These are phyloP conservation scores for Eupsilia transversa DNA, from an alignment of 2,888 invertebrate genomes.

Conservation along the genomic window DNA sequence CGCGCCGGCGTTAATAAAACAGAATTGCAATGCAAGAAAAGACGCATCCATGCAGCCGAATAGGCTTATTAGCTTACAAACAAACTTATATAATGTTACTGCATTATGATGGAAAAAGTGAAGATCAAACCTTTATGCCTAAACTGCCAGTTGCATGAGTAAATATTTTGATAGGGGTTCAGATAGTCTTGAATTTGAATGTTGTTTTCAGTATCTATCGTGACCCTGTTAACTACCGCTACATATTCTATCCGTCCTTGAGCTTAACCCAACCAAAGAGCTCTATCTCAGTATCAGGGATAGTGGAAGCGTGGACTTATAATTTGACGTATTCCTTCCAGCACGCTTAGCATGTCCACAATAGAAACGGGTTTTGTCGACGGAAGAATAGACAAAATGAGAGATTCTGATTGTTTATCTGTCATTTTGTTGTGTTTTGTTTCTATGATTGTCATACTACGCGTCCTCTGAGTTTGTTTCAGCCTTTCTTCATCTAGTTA, in stretches of 20 bases:
- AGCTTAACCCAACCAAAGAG: background rate
- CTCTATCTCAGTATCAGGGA: background rate
- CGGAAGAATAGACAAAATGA: too few species aligned
- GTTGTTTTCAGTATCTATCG: background rate
- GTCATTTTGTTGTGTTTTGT: too few species aligned
- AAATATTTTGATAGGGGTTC: background rate
- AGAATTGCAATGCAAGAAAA: background rate
- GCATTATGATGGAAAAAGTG: background rate
- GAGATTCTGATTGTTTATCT: too few species aligned
- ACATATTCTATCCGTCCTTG: too few species aligned
- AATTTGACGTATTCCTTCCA: too few species aligned
- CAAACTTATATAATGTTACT: constrained; percentile 4
- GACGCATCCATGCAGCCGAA: too few species aligned
- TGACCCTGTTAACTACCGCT: background rate
- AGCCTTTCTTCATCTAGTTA: too few species aligned
- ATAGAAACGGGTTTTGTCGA: too few species aligned
- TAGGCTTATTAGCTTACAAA: constrained; percentile 1
- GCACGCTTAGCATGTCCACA: too few species aligned
- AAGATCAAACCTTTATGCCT: background rate
- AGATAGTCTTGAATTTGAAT: background rate
- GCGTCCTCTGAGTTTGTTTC: too few species aligned
- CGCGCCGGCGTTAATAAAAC: background rate
- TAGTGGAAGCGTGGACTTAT: too few species aligned
- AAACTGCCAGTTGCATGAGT: background rate
- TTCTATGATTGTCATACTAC: too few species aligned